A percentile compares a stretch with the other conserved stretches of the same genome.
Conservation (phyloP, 2,888 invertebrate species). For the Esperia sulphurella region DNA sequence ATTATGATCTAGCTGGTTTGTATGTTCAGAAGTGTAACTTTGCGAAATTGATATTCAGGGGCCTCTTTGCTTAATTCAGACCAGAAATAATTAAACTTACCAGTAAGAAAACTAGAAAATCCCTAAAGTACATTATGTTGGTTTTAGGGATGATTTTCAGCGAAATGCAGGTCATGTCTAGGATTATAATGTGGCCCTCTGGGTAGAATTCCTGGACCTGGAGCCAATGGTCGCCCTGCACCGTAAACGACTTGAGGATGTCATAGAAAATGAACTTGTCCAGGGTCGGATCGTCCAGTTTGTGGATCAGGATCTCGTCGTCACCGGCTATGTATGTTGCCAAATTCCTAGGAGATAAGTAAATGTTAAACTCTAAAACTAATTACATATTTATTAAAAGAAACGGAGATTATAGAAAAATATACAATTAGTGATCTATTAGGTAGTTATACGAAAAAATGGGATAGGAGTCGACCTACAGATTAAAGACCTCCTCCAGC, state of each 20-base stretch:
- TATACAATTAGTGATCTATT: no score
- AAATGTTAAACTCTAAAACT: no score
- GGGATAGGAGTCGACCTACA: no score
- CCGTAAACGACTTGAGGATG: constrained; percentile 40
- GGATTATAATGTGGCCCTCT: constrained; percentile 49
- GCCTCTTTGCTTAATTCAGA: no score
- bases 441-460: no score
- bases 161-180: constrained; percentile 50
- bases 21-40: no score
- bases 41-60: no score
- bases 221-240: constrained; percentile 56
- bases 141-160: constrained; percentile 48
- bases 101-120: constrained; percentile 51
- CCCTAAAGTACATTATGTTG: constrained; percentile 57
- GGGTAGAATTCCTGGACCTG: constrained; percentile 30
- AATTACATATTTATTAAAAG: no score
- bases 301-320: constrained; percentile 51
- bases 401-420: no score
- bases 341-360: constrained; percentile 38
- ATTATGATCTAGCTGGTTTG: no score
- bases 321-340: constrained; percentile 36
- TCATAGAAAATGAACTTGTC: constrained; percentile 56
- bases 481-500: no score
- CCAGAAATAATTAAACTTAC: constrained; percentile 44
- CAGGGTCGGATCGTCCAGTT: constrained; percentile 39